A percentile compares a stretch with the other conserved stretches of the same genome.
phyloP scores from a whole-genome alignment of 2,113 vertebrate genomes.

The Steatornis caripensis region DNA sequence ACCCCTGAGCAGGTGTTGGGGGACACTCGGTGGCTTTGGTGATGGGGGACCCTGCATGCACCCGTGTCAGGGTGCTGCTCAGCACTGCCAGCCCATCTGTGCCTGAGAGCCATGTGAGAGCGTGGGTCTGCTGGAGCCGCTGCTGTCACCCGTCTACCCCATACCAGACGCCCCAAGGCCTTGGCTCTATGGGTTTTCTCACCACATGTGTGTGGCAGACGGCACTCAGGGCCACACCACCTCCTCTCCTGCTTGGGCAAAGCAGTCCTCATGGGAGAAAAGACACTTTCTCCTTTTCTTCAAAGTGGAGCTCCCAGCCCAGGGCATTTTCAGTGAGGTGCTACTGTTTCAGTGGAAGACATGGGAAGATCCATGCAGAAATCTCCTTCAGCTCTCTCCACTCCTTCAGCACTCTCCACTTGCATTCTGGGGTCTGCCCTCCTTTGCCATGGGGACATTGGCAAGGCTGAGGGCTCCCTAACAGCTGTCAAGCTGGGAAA shows the following conservation, averaged over 20 bases:
- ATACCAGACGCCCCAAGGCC: background rate
- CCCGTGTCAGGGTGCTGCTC: accelerated
- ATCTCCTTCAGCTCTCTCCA: no score
- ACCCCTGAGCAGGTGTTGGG: background rate
- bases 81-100: background rate
- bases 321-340: background rate
- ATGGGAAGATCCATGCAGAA: background rate
- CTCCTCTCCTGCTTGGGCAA: background rate
- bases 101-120: accelerated
- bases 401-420: background rate
- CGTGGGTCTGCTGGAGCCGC: background rate
- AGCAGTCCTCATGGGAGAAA: background rate
- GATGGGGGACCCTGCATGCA: background rate
- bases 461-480: background rate
- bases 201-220: background rate
- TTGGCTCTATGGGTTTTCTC: background rate
- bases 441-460: background rate
- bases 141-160: background rate
- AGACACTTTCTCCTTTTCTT: background rate
- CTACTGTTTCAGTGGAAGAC: background rate
- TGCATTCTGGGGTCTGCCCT: background rate
- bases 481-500: background rate
- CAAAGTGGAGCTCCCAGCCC: background rate
- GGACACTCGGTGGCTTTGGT: background rate
- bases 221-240: background rate